Evolutionary conservation across 2,888 invertebrate species (phyloP).

Genomic region (Campoplex capitator): DNA sequence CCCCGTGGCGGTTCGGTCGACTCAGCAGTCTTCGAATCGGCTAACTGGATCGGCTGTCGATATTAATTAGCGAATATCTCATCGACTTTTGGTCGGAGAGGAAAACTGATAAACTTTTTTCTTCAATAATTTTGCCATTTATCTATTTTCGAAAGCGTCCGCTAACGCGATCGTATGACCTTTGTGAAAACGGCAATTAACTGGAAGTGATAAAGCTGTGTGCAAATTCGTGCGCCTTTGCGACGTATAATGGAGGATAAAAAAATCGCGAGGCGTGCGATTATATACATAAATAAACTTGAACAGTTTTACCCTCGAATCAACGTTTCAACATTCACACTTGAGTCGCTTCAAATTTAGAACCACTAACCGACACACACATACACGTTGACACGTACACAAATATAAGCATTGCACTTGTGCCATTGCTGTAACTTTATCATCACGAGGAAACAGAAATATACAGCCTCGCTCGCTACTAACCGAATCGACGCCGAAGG

Average conservation of each 20-base stretch:
- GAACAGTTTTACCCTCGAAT: background rate
- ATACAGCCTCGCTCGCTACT: slow-evolving; percentile 2
- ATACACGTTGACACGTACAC: background rate
- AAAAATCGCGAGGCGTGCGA: background rate
- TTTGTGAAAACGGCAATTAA: slow-evolving; percentile 11
- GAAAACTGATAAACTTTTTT: background rate
- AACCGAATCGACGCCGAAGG: background rate
- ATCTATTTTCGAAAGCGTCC: background rate
- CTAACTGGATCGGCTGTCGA: background rate
- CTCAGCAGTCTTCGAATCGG: background rate
- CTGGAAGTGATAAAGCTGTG: slow-evolving; percentile 1
- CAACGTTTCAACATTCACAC: slow-evolving; percentile 10
- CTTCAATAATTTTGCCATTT: background rate
- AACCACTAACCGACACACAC: background rate
- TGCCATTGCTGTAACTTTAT: background rate
- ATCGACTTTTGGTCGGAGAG: background rate
- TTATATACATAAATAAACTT: background rate
- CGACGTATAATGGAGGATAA: background rate
- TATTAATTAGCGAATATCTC: background rate
- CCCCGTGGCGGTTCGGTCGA: background rate
- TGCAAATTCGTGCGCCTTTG: background rate
- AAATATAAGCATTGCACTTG: background rate
- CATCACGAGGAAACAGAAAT: slow-evolving; percentile 28
- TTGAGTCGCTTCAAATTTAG: slow-evolving; percentile 1
- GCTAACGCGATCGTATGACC: background rate